Conservation (phyloP, 2,888 invertebrate genomes). For the Seladonia tumulorum region DNA sequence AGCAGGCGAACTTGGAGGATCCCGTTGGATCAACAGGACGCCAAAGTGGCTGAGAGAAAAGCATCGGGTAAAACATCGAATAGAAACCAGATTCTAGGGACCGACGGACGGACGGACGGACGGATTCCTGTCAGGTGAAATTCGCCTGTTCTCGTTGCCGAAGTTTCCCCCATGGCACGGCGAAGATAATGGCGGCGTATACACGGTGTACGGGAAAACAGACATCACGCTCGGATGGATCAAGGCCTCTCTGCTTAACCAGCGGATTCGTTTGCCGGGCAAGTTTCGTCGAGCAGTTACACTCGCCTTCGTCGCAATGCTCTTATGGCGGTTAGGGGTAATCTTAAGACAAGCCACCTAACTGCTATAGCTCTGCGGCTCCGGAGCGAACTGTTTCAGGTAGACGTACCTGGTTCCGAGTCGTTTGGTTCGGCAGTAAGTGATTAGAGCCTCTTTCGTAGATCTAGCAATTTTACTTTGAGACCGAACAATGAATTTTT, state of each 20-base stretch:
- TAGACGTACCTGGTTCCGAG: background rate
- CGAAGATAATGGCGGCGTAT: constrained; percentile 40
- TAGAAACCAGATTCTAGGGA: background rate
- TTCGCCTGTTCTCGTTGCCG: constrained; percentile 28
- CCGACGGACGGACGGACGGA: background rate
- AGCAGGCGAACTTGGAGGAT: background rate
- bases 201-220: constrained; percentile 41
- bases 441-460: too few relatives aligned
- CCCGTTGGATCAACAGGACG: constrained; percentile 23
- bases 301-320: background rate
- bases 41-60: background rate
- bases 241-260: constrained; percentile 16
- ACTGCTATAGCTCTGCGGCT: background rate
- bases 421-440: too few relatives aligned
- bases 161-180: constrained; percentile 54
- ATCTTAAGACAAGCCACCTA: background rate
- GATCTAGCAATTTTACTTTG: too few relatives aligned
- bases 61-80: constrained; percentile 21
- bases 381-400: background rate
- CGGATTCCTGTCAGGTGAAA: background rate
- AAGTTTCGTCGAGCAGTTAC: background rate
- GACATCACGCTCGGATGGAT: constrained; percentile 32
- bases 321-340: background rate
- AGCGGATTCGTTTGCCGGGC: constrained; percentile 1
- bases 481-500: too few relatives aligned